A percentile compares a stretch with the other conserved stretches of the same genome.
phyloP scores from a whole-genome alignment of 2,113 vertebrate species.

The Mobula hypostoma region DNA sequence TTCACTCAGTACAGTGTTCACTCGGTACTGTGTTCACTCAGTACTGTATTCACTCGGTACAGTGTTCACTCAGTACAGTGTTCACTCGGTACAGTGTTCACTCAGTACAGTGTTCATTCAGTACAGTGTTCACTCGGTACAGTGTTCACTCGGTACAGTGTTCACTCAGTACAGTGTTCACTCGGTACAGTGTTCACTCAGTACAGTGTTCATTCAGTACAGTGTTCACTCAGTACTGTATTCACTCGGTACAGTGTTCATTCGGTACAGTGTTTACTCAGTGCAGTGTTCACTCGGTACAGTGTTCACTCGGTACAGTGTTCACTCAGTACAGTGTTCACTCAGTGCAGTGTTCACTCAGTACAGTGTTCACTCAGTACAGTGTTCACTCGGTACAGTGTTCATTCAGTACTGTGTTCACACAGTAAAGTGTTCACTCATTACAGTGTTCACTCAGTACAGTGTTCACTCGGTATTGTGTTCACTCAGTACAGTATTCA shows the following conservation, averaged over 20 bases:
- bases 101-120: background rate
- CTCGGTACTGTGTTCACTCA: background rate
- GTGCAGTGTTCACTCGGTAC: background rate
- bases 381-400: too few species aligned
- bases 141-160: background rate
- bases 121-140: background rate
- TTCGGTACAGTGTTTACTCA: background rate
- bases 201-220: background rate
- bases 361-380: background rate
- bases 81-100: background rate
- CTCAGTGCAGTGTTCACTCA: background rate
- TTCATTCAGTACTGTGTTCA: background rate
- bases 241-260: background rate
- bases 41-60: background rate
- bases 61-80: background rate
- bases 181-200: background rate
- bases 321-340: background rate
- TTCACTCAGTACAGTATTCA: background rate
- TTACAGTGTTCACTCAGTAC: background rate
- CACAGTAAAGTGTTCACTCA: too few species aligned
- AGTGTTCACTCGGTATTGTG: background rate
- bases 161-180: background rate
- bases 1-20: background rate
- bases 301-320: too few species aligned
- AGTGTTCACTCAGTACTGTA: too few species aligned